Percentiles rank a stretch among this genome's conserved stretches.
These are phyloP conservation scores for Cichlasoma orientale DNA, from an alignment of 2,797 vertebrate species.

Conservation along the genomic window DNA sequence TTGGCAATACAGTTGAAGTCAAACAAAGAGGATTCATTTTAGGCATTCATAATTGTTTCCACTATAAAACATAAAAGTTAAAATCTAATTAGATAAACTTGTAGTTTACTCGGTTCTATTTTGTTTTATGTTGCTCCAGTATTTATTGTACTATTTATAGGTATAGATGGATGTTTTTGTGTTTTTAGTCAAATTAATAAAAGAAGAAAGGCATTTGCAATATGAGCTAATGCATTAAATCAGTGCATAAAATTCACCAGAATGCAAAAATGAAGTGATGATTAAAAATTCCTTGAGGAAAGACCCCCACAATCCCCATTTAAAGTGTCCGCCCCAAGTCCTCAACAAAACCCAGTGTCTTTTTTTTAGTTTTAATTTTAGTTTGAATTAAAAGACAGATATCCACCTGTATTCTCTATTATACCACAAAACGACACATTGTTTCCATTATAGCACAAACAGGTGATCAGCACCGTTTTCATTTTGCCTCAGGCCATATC, in stretches of 20 bases:
- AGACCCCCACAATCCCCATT: no score
- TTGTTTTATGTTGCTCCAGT: background rate
- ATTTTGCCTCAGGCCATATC: background rate
- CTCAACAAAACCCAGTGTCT: no score
- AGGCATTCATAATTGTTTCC: background rate
- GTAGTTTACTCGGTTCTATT: background rate
- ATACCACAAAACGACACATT: background rate
- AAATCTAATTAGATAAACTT: background rate
- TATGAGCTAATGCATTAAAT: background rate
- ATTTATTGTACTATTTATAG: background rate
- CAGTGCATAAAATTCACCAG: background rate
- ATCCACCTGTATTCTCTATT: background rate
- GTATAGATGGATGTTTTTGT: background rate
- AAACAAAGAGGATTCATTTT: background rate
- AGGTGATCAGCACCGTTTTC: background rate
- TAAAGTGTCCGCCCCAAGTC: no score
- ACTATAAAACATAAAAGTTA: background rate
- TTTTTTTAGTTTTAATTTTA: background rate
- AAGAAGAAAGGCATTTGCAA: fast-evolving
- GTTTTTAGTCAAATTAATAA: background rate
- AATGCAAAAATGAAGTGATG: background rate
- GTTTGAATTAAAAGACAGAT: no score
- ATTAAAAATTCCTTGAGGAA: no score
- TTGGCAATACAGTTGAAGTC: no score
- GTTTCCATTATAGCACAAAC: background rate